Base-by-base conservation (phyloP, 1,140 invertebrate genomes). In the Eupristina koningsbergeri region DNA sequence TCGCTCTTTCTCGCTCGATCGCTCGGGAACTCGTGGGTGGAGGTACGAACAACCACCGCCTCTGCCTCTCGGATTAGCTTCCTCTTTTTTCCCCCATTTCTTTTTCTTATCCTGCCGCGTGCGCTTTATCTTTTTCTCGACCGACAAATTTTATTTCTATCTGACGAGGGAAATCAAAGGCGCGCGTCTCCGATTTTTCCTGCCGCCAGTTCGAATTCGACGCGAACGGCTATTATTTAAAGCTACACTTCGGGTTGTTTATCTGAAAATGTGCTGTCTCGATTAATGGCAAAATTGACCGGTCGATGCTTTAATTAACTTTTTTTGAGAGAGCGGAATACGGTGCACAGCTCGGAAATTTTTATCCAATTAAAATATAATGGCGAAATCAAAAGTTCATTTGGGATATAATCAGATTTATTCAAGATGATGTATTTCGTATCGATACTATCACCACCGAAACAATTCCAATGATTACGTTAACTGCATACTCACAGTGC, bases 11-110 rank as follows among this genome's bases (percentile, higher is more conserved):
- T n/a, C n/a, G n/a, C n/a, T n/a, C n/a, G n/a, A n/a, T n/a, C n/a
- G n/a, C n/a, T n/a, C n/a, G n/a, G n/a, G n/a, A n/a, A n/a, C 31
- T 45, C 80, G 81, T 83, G 75, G 81, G 81, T 58, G 81, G 53
- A 67, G 53, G 58, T 75, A 82, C 61, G 81, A 41, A 36, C 26
- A 53, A 6, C n/a, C 15, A 45, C 22, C 47, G 71, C 3, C n/a
- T 58, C n/a, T n/a, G 5, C 2, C 17, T 47, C 26, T 0, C n/a
- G 80, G 58, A 67, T 82, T 50, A 47, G 80, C 61, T 64, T 29
- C 7, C 19, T 13, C 19, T 8, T 50, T 61, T 73, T 26, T 34
- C 3, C 15, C 5, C n/a, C n/a, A 31, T 47, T 58, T 71, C 29
- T 34, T 15, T 15, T 8, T 8, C n/a, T 50, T 34, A 31, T 0